Evolutionary conservation across 2,797 vertebrate species (phyloP).

Genomic region (Triplophysa yarkandensis): DNA sequence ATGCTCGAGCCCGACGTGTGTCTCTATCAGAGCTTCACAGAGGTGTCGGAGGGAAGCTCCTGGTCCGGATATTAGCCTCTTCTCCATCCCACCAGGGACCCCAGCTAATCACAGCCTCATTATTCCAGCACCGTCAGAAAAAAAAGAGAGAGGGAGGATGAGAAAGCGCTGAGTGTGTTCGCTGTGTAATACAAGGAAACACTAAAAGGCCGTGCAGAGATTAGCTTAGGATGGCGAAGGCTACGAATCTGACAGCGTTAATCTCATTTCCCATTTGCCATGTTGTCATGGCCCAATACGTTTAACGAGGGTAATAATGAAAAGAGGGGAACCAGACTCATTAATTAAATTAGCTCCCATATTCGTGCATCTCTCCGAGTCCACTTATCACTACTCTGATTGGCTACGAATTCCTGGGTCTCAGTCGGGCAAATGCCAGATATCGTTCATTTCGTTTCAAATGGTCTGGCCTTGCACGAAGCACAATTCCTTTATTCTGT

Average conservation of each 20-base stretch:
- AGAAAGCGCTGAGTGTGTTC: slow-evolving; percentile 32
- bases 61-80: slow-evolving; percentile 49
- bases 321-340: slow-evolving; percentile 70
- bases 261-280: slow-evolving; percentile 68
- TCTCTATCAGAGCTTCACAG: slow-evolving; percentile 45
- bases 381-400: slow-evolving; percentile 58
- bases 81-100: slow-evolving; percentile 45
- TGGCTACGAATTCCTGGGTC: slow-evolving; percentile 61
- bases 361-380: slow-evolving; percentile 70
- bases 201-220: slow-evolving; percentile 59
- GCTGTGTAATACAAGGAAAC: slow-evolving; percentile 50
- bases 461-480: slow-evolving; percentile 42
- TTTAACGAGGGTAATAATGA: slow-evolving; percentile 74
- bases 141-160: slow-evolving; percentile 24
- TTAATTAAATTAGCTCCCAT: slow-evolving; percentile 78
- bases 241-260: slow-evolving; percentile 70
- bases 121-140: slow-evolving; percentile 47
- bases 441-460: slow-evolving; percentile 59
- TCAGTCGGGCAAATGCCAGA: slow-evolving; percentile 48
- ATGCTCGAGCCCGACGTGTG: slow-evolving; percentile 43
- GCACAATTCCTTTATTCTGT: slow-evolving; percentile 57
- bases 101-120: slow-evolving; percentile 50
- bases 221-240: slow-evolving; percentile 63
- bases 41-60: slow-evolving; percentile 40
- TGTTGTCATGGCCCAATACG: slow-evolving; percentile 69